These are phyloP conservation scores for Hypomecis atomaria DNA, from an alignment of 2,888 invertebrate species.

Conservation along the genomic window DNA sequence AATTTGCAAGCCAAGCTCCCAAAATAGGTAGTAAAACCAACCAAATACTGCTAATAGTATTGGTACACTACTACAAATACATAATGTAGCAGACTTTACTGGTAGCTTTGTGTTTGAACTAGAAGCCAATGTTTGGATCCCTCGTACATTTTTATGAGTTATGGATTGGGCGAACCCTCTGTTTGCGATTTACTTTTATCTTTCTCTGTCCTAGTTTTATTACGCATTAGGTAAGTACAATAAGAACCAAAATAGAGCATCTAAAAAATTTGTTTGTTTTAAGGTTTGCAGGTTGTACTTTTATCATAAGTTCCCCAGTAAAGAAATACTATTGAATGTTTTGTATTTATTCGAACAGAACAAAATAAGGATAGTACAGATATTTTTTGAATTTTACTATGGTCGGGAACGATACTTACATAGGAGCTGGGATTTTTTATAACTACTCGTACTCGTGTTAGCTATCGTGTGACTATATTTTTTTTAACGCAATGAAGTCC, in stretches of 20 bases:
- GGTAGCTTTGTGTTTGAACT: slow-evolving; percentile 66
- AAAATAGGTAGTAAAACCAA: slow-evolving; percentile 18
- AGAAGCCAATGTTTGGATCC: slow-evolving; percentile 64
- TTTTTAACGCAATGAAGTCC: no score
- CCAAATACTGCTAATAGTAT: slow-evolving; percentile 6
- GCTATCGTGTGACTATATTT: no score
- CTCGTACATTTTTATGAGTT: slow-evolving; percentile 80
- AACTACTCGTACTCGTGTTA: no score
- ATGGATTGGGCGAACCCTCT: slow-evolving; percentile 73
- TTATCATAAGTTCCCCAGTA: not conserved
- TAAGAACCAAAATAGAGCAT: not conserved
- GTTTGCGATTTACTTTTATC: slow-evolving; percentile 67
- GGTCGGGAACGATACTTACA: no score
- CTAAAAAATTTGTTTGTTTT: not conserved
- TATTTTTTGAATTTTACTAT: no score
- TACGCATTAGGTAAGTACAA: not conserved
- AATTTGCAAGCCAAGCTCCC: no score
- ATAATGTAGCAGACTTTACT: slow-evolving; percentile 41
- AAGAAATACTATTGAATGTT: no score
- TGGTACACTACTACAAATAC: slow-evolving; percentile 35
- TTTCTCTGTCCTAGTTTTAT: slow-evolving; percentile 47
- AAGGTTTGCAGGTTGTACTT: no score
- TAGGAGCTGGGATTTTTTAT: no score
- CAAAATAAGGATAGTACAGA: no score
- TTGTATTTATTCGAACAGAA: no score